Evolutionary conservation across 2,113 vertebrate genomes (phyloP).

Genomic region (Hemiscyllium ocellatum): DNA sequence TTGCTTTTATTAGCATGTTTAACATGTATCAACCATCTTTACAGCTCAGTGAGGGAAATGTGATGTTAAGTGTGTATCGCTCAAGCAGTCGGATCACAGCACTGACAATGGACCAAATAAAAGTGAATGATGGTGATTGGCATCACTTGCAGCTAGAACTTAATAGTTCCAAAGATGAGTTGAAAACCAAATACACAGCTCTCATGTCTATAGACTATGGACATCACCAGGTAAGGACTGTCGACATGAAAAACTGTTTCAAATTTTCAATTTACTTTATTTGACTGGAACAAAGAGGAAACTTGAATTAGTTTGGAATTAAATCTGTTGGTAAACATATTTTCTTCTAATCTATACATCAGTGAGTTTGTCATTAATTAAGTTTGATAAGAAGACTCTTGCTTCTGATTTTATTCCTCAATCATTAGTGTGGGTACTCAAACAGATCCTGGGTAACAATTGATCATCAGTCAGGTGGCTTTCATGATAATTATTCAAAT

Average conservation of each 20-base stretch:
- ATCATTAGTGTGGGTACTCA: not conserved
- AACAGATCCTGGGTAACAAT: not conserved
- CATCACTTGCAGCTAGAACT: slow-evolving; percentile 74
- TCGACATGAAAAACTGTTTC: not conserved
- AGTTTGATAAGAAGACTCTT: not conserved
- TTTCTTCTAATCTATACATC: not conserved
- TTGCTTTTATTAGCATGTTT: not conserved
- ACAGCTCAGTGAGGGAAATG: slow-evolving; percentile 69
- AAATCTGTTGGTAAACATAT: not conserved
- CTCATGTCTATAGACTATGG: slow-evolving; percentile 75
- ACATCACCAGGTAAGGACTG: slow-evolving; percentile 62
- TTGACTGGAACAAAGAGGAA: not conserved
- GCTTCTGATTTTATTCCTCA: not conserved
- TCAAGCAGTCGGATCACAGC: slow-evolving; percentile 62
- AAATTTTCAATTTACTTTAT: not conserved
- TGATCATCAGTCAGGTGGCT: not conserved
- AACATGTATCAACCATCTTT: not conserved
- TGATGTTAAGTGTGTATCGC: slow-evolving; percentile 66
- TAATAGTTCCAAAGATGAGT: slow-evolving; percentile 47
- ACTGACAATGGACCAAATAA: slow-evolving; percentile 63
- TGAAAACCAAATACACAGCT: slow-evolving; percentile 52
- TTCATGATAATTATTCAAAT: not conserved
- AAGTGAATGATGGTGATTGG: slow-evolving; percentile 78
- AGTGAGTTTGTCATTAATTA: not conserved
- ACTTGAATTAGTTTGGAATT: not conserved